Evolutionary conservation across 2,797 vertebrate genomes (phyloP).

Genomic region (Bovichtus diacanthus): DNA sequence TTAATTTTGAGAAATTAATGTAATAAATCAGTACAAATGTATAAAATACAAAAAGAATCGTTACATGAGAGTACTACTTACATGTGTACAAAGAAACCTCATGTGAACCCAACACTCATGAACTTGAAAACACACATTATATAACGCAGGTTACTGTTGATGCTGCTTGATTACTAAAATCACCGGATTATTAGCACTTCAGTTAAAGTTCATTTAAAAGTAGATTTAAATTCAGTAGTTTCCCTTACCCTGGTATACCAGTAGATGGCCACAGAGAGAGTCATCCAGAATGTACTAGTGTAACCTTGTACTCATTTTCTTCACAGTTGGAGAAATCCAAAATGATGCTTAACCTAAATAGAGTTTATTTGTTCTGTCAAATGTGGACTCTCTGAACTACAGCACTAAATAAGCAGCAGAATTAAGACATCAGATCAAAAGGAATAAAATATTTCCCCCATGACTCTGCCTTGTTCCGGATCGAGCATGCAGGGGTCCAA

Average conservation of each 20-base stretch:
- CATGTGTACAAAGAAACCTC: slow-evolving; percentile 5
- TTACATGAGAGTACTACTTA: background rate
- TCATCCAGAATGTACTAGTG: slow-evolving; percentile 16
- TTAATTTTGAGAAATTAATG: background rate
- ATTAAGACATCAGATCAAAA: slow-evolving; percentile 85
- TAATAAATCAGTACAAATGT: background rate
- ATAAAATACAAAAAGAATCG: slow-evolving; percentile 11
- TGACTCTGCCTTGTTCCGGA: slow-evolving; percentile 80
- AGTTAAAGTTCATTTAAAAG: background rate
- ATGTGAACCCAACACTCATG: background rate
- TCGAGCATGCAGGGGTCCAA: slow-evolving; percentile 79
- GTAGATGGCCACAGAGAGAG: slow-evolving; percentile 70
- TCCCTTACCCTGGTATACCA: slow-evolving; percentile 41
- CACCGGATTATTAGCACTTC: background rate
- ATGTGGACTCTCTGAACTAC: slow-evolving; percentile 75
- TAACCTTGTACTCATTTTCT: slow-evolving; percentile 71
- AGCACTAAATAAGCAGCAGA: slow-evolving; percentile 75
- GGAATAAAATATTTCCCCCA: slow-evolving; percentile 83
- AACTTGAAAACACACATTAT: slow-evolving; percentile 6
- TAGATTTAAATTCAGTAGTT: background rate
- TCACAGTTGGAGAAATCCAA: slow-evolving; percentile 77
- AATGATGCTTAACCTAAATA: slow-evolving; percentile 85
- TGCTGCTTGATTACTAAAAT: background rate
- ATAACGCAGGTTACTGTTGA: background rate
- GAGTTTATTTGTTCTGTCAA: slow-evolving; percentile 85